A percentile compares a stretch with the other conserved stretches of the same genome.
Evolutionary conservation across 2,113 vertebrate genomes (phyloP).

Genomic region (Panthera tigris): DNA sequence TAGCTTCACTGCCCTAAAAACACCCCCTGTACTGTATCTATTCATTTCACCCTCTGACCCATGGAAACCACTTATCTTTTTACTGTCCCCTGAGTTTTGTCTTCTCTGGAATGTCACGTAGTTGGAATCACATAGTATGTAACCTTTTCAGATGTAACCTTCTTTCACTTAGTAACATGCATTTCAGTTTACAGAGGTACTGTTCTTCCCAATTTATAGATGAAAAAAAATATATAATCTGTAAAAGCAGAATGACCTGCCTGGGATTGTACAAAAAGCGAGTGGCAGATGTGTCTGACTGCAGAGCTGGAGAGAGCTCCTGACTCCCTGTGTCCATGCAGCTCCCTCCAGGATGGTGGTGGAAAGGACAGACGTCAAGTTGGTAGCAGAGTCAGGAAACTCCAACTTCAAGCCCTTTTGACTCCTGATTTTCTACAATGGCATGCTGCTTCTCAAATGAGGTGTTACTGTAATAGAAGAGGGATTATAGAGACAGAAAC

Average conservation of each 20-base stretch:
- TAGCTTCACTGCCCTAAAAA: background rate
- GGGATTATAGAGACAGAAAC: background rate
- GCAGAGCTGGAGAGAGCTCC: background rate
- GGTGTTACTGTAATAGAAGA: background rate
- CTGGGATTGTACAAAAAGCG: background rate
- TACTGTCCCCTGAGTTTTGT: background rate
- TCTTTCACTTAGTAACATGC: background rate
- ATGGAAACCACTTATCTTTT: background rate
- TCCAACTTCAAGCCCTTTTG: background rate
- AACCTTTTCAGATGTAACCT: background rate
- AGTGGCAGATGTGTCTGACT: background rate
- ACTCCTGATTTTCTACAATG: background rate
- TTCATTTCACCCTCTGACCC: background rate
- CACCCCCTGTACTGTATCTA: background rate
- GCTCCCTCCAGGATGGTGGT: background rate
- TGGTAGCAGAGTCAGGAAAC: background rate
- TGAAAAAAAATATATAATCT: background rate
- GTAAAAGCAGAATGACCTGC: background rate
- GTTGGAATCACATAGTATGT: background rate
- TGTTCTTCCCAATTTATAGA: background rate
- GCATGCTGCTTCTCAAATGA: background rate
- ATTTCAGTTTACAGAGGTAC: background rate
- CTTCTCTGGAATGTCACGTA: background rate
- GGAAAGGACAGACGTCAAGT: background rate
- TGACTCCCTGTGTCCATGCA: accelerated